phyloP scores from a whole-genome alignment of 2,888 invertebrate species.

The Alentia gelatinosa region DNA sequence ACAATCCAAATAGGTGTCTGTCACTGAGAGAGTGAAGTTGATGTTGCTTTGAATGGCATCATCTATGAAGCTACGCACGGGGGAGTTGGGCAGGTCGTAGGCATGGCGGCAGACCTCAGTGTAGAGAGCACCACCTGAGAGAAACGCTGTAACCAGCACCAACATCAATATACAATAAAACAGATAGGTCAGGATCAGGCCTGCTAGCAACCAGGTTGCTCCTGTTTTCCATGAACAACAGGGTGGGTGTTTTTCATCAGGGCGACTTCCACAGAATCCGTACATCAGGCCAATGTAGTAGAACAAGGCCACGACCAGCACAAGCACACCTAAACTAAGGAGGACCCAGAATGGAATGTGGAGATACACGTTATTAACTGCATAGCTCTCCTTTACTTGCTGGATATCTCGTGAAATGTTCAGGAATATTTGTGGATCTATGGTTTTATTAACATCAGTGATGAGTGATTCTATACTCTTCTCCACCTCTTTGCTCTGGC shows the following conservation, averaged over 20 bases:
- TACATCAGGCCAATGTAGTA: background rate
- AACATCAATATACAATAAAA: slow-evolving; percentile 1
- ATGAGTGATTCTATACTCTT: background rate
- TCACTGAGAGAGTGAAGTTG: background rate
- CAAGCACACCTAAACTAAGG: background rate
- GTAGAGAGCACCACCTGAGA: background rate
- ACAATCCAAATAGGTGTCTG: slow-evolving; percentile 13
- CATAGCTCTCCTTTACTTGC: background rate
- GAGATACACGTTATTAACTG: background rate
- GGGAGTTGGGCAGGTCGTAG: slow-evolving; percentile 13
- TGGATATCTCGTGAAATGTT: background rate
- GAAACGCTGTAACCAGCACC: background rate
- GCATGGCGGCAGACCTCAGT: background rate
- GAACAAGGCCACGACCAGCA: background rate
- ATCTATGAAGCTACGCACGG: background rate
- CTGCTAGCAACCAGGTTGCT: background rate
- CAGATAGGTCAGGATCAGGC: background rate
- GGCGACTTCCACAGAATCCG: background rate
- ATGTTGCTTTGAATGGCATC: background rate
- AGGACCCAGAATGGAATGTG: background rate
- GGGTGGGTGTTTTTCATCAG: background rate
- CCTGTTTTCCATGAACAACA: slow-evolving; percentile 33
- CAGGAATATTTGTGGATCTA: background rate
- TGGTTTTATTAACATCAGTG: background rate
- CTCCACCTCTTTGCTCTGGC: background rate